Conservation (phyloP, 35 echinoderm and acorn worm genomes). For the Heliocidaris tuberculata region DNA sequence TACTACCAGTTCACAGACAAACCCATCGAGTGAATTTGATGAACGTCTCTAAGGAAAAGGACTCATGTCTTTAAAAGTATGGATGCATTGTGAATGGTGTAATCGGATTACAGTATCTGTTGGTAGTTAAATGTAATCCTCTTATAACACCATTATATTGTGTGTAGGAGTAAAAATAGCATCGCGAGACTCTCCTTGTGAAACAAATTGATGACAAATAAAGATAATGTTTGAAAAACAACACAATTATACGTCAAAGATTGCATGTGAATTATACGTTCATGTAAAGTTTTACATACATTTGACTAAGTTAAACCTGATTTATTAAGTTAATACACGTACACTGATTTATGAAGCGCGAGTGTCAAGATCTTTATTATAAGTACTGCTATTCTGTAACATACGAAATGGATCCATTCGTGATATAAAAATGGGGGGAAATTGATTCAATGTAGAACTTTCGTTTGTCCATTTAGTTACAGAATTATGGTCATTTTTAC, state of each 20-base stretch:
- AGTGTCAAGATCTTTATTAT: too few species aligned
- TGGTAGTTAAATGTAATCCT: background rate
- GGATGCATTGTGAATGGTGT: background rate
- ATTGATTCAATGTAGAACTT: too few species aligned
- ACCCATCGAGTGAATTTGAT: background rate
- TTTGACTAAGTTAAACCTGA: too few species aligned
- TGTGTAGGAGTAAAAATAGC: background rate
- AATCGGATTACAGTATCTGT: background rate
- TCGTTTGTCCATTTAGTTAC: too few species aligned
- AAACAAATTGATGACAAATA: background rate
- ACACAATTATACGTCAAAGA: background rate
- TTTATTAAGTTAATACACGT: too few species aligned
- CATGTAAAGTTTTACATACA: background rate
- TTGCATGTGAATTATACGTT: background rate
- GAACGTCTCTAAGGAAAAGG: background rate
- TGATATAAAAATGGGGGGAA: too few species aligned
- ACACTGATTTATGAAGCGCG: too few species aligned
- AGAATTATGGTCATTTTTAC: too few species aligned
- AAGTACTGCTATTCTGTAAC: too few species aligned
- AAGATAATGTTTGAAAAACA: background rate
- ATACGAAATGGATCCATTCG: too few species aligned
- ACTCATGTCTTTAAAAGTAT: background rate
- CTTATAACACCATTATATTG: background rate
- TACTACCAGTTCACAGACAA: too few species aligned
- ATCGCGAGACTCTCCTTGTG: background rate